Evolutionary conservation across 1,140 invertebrate species (phyloP).

Genomic region (Drosophila pectinifera): DNA sequence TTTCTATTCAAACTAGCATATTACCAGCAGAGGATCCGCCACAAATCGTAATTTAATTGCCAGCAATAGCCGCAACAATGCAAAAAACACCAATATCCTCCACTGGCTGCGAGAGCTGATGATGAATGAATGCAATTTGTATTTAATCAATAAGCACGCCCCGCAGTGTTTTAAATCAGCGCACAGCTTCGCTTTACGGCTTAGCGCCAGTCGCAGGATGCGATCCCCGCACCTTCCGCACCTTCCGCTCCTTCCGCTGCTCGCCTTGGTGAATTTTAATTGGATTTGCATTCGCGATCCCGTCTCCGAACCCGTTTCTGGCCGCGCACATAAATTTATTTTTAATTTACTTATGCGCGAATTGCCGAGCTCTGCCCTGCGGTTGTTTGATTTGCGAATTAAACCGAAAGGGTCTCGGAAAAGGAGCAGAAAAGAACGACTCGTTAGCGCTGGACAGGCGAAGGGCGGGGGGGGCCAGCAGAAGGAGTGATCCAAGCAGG

Average conservation of each 20-base stretch:
- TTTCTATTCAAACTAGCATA: slow-evolving; percentile 19
- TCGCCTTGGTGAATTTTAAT: slow-evolving; percentile 72
- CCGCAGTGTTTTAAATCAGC: slow-evolving; percentile 82
- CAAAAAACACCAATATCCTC: slow-evolving; percentile 28
- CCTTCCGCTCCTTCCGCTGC: neutral
- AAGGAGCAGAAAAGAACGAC: slow-evolving; percentile 20
- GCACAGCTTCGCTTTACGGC: slow-evolving; percentile 80
- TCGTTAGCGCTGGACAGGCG: slow-evolving; percentile 57
- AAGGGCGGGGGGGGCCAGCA: neutral
- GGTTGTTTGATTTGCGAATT: slow-evolving; percentile 83
- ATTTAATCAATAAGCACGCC: slow-evolving; percentile 82
- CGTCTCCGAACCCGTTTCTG: slow-evolving; percentile 54
- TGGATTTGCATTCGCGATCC: slow-evolving; percentile 76
- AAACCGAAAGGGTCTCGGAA: slow-evolving; percentile 51
- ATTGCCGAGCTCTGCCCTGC: slow-evolving; percentile 66
- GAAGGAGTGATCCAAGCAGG: neutral
- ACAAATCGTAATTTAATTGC: slow-evolving; percentile 79
- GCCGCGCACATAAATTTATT: slow-evolving; percentile 76
- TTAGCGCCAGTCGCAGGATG: slow-evolving; percentile 72
- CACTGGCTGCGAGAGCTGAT: slow-evolving; percentile 37
- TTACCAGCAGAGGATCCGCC: slow-evolving; percentile 33
- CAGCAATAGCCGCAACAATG: slow-evolving; percentile 40
- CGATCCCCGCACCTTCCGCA: slow-evolving; percentile 13
- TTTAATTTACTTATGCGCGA: slow-evolving; percentile 83
- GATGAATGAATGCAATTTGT: slow-evolving; percentile 83